These are phyloP conservation scores for Anser brachyrhynchus DNA, from an alignment of 2,113 vertebrate species.

Conservation along the genomic window DNA sequence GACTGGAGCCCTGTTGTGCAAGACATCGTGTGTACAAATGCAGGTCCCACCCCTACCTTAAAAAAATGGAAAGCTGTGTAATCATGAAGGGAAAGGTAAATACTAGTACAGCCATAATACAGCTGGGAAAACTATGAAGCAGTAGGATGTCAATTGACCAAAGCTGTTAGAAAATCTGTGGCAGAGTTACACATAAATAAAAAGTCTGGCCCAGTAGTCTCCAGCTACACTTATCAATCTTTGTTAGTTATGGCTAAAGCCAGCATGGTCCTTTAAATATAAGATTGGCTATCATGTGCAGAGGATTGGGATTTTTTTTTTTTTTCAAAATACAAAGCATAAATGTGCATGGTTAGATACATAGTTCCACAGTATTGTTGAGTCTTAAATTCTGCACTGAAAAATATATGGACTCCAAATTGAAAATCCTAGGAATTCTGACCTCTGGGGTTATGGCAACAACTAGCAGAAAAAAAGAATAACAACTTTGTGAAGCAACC, in stretches of 20 bases:
- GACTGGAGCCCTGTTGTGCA: not conserved
- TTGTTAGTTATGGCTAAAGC: not conserved
- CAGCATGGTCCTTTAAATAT: not conserved
- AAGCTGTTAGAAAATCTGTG: not conserved
- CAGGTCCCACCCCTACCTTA: not conserved
- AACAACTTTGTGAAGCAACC: not conserved
- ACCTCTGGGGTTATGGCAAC: conserved; percentile 6
- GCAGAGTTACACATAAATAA: not conserved
- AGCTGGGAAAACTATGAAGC: not conserved
- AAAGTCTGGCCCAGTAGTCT: not conserved
- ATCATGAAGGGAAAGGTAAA: not conserved
- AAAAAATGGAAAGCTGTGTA: not conserved
- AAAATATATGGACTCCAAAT: not conserved
- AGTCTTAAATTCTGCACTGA: not conserved
- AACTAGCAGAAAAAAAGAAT: conserved; percentile 12
- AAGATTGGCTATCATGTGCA: not conserved
- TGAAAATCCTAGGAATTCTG: not conserved
- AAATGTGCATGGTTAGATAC: not conserved
- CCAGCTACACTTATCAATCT: not conserved
- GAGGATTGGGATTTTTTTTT: not conserved
- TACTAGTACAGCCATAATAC: not conserved
- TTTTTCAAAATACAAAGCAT: not conserved
- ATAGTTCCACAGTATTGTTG: accelerated
- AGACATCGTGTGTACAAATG: not conserved
- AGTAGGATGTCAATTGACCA: not conserved